Evolutionary conservation across 2,797 vertebrate genomes (phyloP).

Genomic region (Phataginus tricuspis): DNA sequence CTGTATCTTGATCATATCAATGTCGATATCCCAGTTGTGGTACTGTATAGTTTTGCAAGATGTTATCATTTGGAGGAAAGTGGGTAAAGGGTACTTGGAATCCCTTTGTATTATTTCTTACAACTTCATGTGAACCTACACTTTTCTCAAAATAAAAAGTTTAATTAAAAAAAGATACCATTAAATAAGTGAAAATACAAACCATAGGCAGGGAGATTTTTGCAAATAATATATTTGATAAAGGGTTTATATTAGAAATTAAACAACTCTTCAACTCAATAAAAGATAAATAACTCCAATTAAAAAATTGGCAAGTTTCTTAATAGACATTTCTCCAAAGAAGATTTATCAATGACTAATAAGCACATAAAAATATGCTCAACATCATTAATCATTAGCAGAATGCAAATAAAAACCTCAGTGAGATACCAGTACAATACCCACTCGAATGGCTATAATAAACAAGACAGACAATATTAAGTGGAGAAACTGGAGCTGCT

Average conservation of each 20-base stretch:
- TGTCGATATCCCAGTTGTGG: background rate
- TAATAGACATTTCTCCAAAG: background rate
- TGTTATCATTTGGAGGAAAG: background rate
- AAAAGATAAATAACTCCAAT: background rate
- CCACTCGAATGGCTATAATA: background rate
- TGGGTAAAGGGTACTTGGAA: background rate
- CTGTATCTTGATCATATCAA: background rate
- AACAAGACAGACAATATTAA: background rate
- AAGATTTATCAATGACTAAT: background rate
- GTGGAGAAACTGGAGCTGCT: background rate
- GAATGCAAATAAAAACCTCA: background rate
- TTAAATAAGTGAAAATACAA: slow-evolving; percentile 12
- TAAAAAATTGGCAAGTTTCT: background rate
- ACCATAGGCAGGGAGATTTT: background rate
- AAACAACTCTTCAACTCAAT: background rate
- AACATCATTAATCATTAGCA: background rate
- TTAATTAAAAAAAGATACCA: background rate
- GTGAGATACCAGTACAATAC: background rate
- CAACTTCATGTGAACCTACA: background rate
- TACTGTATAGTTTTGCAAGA: background rate
- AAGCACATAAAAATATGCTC: background rate
- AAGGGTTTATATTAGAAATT: background rate
- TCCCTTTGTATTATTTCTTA: background rate
- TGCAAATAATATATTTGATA: slow-evolving; percentile 3
- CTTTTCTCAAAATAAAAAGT: background rate